These are phyloP conservation scores for Alsophila aescularia DNA, from an alignment of 2,888 invertebrate species.

Conservation along the genomic window DNA sequence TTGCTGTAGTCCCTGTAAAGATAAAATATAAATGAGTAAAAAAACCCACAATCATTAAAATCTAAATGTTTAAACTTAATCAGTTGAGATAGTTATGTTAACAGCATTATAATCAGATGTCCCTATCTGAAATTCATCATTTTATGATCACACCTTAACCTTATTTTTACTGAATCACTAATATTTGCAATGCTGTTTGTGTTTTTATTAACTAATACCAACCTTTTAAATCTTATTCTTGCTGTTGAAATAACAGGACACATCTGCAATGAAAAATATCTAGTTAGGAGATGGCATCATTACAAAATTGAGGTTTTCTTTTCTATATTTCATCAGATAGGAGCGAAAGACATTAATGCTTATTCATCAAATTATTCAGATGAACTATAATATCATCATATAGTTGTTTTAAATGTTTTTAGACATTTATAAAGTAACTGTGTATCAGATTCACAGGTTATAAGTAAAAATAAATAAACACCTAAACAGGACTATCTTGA, in stretches of 20 bases:
- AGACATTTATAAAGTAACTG: too few relatives aligned
- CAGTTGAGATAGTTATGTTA: constrained; percentile 70
- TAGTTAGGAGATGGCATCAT: neutral
- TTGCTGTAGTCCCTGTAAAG: neutral
- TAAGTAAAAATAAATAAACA: too few relatives aligned
- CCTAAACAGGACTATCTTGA: too few relatives aligned
- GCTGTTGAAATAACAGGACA: neutral
- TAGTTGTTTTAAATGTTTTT: neutral
- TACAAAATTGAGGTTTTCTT: neutral
- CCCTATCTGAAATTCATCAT: constrained; percentile 76
- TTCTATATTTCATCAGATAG: constrained; percentile 72
- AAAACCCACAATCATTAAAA: neutral
- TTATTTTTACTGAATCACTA: neutral
- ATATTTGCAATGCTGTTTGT: too few relatives aligned
- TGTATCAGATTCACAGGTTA: too few relatives aligned
- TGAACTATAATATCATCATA: constrained; percentile 67
- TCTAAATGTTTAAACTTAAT: constrained; percentile 19
- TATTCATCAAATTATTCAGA: constrained; percentile 64
- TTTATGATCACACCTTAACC: constrained; percentile 8
- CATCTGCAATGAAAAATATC: constrained; percentile 5
- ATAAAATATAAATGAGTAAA: neutral
- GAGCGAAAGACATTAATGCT: constrained; percentile 77
- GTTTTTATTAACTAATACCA: neutral
- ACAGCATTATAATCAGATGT: constrained; percentile 76
- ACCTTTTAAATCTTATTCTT: neutral